Base-by-base conservation (phyloP, 2,888 invertebrate species). In the Eugnorisma glareosa region DNA sequence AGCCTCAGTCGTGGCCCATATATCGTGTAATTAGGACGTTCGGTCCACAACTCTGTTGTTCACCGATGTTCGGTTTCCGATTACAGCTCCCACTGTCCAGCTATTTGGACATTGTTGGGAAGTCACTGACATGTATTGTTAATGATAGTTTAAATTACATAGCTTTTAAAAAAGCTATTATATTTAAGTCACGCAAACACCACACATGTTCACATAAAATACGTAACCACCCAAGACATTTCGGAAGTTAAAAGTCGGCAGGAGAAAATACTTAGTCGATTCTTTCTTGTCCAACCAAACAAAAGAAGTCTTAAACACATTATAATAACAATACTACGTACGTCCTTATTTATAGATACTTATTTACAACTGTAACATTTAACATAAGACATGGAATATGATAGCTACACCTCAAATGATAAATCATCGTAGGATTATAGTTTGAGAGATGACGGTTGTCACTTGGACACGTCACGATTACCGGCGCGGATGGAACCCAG, bases 1-100 rank as follows among this genome's bases (percentile, higher is more conserved):
- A 94, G 94, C 92, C 88, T 86, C 93, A 92, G 92, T 93, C 94
- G 90, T 95, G 95, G 90, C 94, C 94, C 93, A 95, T 93, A 93
- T 95, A 92, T 94, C 91, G 88, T 89, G 91, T 93, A 93, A 94
- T 94, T 94, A 94, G 94, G 92, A 88, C 94, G 91, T 86, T 74
- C 78, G 81, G 83, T 88, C 80, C 85, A 78, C 83, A 76, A 85
- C 87, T 88, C 78, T 82, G 75, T 76, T 86, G 85, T 83, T 86
- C 84, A 88, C 81, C 86, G 79, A 85, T 83, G 86, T 81, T 88
- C 77, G 90, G 92, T 90, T 90, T 90, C 90, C 88, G 59, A 90
- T 90, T 90, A 86, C 91, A 90, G 77, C 68, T 63, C 61, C 57
- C 67, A 85, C 78, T 76, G 59, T 67, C 73, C 66, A 71, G 66